phyloP scores from a whole-genome alignment of 1,140 invertebrate genomes.

The Brachionus calyciflorus region DNA sequence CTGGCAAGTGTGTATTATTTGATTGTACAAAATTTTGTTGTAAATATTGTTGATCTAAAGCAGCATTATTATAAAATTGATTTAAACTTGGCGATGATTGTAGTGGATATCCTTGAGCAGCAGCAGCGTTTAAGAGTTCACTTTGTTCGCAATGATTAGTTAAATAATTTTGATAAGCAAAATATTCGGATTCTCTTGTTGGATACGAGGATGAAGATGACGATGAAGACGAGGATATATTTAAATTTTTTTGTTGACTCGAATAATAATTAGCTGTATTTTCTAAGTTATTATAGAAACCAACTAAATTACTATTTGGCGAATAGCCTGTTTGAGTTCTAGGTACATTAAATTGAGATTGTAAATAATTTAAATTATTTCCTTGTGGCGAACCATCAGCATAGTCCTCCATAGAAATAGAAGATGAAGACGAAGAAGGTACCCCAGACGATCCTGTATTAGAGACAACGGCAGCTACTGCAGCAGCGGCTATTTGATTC shows the following conservation, averaged over 20 bases:
- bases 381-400: slow-evolving; percentile 2
- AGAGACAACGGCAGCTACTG: slow-evolving; percentile 29
- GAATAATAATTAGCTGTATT: neutral
- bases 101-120: neutral
- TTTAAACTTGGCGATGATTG: slow-evolving; percentile 26
- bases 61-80: neutral
- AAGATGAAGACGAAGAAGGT: slow-evolving; percentile 25
- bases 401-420: slow-evolving; percentile 42
- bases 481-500: slow-evolving; percentile 38
- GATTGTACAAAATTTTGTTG: slow-evolving; percentile 8
- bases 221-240: slow-evolving; percentile 10
- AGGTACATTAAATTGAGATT: slow-evolving; percentile 7
- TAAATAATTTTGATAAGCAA: slow-evolving; percentile 32
- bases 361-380: neutral
- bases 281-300: slow-evolving; percentile 31
- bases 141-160: neutral
- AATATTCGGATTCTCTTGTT: slow-evolving; percentile 33
- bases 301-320: slow-evolving; percentile 6
- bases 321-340: slow-evolving; percentile 12
- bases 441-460: slow-evolving; percentile 17
- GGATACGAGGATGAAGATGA: slow-evolving; percentile 40
- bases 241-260: neutral
- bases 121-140: neutral
- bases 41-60: slow-evolving; percentile 21
- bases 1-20: neutral